These are phyloP conservation scores for Falcunculus frontatus DNA, from an alignment of 2,113 vertebrate genomes.

Conservation along the genomic window DNA sequence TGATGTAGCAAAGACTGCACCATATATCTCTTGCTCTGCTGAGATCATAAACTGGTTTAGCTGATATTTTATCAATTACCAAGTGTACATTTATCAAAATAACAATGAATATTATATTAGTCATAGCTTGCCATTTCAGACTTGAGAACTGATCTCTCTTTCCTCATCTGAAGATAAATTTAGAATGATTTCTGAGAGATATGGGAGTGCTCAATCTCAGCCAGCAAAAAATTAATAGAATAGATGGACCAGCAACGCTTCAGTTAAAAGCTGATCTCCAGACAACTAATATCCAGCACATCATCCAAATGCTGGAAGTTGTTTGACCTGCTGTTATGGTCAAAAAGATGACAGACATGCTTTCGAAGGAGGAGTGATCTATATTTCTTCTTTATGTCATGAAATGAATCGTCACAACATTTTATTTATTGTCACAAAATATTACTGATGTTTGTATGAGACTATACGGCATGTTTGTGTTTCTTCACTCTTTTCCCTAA, in stretches of 20 bases:
- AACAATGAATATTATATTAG: constrained; percentile 26
- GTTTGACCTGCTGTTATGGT: not conserved
- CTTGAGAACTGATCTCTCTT: not conserved
- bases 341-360: not conserved
- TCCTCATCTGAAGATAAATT: constrained; percentile 17
- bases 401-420: not conserved
- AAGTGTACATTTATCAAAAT: constrained; percentile 32
- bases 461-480: not conserved
- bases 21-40: not conserved
- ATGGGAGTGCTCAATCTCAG: not conserved
- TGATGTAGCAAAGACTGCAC: not conserved
- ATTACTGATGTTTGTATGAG: not conserved
- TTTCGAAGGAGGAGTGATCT: not conserved
- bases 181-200: constrained; percentile 5
- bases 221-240: not conserved
- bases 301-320: not conserved
- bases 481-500: not conserved
- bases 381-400: not conserved
- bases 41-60: not conserved
- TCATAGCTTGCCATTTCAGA: not conserved
- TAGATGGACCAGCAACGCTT: not conserved
- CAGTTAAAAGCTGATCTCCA: not conserved
- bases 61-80: constrained; percentile 30
- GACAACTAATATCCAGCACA: not conserved
- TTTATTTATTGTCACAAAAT: too few relatives aligned